A percentile compares a stretch with the other conserved stretches of the same genome.
These are phyloP conservation scores for Pseudomyrmex gracilis DNA, from an alignment of 1,140 invertebrate species.

Conservation along the genomic window DNA sequence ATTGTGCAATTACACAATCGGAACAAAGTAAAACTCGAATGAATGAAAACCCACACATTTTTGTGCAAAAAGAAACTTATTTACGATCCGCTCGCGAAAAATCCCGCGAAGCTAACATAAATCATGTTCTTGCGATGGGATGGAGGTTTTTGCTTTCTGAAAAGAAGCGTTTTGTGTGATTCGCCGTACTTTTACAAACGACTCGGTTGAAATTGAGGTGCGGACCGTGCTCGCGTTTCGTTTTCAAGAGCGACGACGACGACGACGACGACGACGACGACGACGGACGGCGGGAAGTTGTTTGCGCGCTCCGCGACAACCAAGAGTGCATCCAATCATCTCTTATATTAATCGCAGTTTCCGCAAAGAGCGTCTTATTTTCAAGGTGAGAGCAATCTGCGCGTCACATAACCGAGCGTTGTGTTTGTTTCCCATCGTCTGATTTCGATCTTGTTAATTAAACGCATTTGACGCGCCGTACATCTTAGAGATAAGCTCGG, in stretches of 20 bases:
- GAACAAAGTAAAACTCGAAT: constrained; percentile 13
- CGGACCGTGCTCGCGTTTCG: too few relatives aligned
- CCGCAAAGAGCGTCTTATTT: neutral
- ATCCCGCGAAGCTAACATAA: neutral
- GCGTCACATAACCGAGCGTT: neutral
- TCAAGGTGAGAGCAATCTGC: neutral
- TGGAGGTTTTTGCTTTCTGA: neutral
- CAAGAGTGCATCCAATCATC: neutral
- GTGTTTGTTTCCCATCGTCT: neutral
- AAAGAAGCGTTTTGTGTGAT: constrained; percentile 1
- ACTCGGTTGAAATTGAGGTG: neutral
- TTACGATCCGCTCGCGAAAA: neutral
- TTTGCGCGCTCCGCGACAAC: neutral
- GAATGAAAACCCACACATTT: neutral
- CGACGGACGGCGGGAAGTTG: neutral
- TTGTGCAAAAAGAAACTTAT: neutral
- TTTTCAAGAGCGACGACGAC: too few relatives aligned
- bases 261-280: too few relatives aligned
- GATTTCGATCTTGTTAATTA: constrained; percentile 35
- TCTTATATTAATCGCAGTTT: neutral
- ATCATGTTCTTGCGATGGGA: neutral
- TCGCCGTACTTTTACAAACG: constrained; percentile 14
- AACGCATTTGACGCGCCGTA: constrained; percentile 6
- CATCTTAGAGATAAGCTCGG: neutral
- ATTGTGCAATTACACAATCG: neutral